These are phyloP conservation scores for Batillaria attramentaria DNA, from an alignment of 1,140 invertebrate species.

Conservation along the genomic window DNA sequence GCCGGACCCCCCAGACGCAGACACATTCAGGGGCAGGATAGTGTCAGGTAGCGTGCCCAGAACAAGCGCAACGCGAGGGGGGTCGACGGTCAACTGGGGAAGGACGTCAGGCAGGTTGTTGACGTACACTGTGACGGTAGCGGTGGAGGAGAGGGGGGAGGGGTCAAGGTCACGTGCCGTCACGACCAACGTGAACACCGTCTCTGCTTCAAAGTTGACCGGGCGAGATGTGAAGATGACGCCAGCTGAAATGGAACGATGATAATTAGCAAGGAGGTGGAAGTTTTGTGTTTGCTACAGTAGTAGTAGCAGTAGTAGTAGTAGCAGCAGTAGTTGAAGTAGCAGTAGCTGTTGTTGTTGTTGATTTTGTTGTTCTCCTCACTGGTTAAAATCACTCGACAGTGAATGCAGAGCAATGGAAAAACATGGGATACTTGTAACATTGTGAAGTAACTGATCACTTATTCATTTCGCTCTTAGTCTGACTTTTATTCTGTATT, in stretches of 20 bases:
- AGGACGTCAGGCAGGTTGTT: constrained; percentile 47
- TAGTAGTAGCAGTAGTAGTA: too few relatives aligned
- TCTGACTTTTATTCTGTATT: too few relatives aligned
- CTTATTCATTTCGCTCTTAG: too few relatives aligned
- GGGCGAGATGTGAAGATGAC: constrained; percentile 33
- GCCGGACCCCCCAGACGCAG: constrained; percentile 70
- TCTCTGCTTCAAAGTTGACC: constrained; percentile 36
- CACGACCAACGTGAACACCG: constrained; percentile 40
- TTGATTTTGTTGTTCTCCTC: neutral
- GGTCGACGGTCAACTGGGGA: constrained; percentile 65
- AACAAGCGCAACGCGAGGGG: constrained; percentile 77
- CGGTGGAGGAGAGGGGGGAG: constrained; percentile 32
- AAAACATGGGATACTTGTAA: too few relatives aligned
- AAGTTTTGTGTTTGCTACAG: too few relatives aligned
- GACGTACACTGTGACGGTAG: constrained; percentile 32
- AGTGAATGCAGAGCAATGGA: too few relatives aligned
- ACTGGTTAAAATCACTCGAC: too few relatives aligned
- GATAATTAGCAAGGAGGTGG: too few relatives aligned
- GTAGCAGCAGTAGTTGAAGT: too few relatives aligned
- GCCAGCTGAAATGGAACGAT: constrained; percentile 32
- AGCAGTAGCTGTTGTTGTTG: too few relatives aligned
- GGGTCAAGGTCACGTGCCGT: constrained; percentile 44
- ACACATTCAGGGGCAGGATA: constrained; percentile 82
- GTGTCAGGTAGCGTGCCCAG: constrained; percentile 91
- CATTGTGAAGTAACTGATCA: too few relatives aligned